Base-by-base conservation (phyloP, 2,113 vertebrate species). In the Notechis scutatus region DNA sequence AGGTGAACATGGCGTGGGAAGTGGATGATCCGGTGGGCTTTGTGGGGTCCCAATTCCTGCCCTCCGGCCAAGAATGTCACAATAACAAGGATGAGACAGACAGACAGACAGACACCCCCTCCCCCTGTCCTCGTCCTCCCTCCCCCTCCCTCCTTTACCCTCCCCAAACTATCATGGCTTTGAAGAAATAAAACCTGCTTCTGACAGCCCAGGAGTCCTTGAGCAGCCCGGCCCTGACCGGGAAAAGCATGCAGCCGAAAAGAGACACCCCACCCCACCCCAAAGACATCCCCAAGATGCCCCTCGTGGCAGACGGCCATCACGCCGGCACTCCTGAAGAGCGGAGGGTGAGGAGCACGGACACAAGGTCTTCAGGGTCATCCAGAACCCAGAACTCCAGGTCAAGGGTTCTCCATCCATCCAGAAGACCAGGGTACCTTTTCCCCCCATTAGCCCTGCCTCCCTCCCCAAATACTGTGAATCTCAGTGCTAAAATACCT, bases 91-190 rank as follows among this genome's bases (percentile, higher is more conserved):
- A 96, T 94, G 93, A 96, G 96, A 96, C 93, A 96, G 96, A 96
- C 95, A 93, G 93, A 96, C 95, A 96, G 95, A 61, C 59, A 94
- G 52, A 54, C 95, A 95, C 93, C 95, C 95, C 3, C 4, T 94
- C 95, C 3, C 8, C 47, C 47, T 50, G 89, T 94, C 94, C 23
- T 42, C 45, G 20, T 95, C 94, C 94, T 96, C 91, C 64, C 54
- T 87, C 87, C 95, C 96, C 24, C 91, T 50, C 54, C 90, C 55
- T 93, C 96, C 95, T 86, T 52, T 10, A 92, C 96, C 92, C 4
- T 69, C 91, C 90, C 87, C 92, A 90, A 90, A 61, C 95, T 91
- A 96, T 96, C 97, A 97, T 96, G 96, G 96, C 97, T 97, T 97
- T 96, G 96, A 96, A 97, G 96, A 45, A 93, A 45, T 55, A 24